These are phyloP conservation scores for Mimas tiliae DNA, from an alignment of 2,888 invertebrate genomes.

Conservation along the genomic window DNA sequence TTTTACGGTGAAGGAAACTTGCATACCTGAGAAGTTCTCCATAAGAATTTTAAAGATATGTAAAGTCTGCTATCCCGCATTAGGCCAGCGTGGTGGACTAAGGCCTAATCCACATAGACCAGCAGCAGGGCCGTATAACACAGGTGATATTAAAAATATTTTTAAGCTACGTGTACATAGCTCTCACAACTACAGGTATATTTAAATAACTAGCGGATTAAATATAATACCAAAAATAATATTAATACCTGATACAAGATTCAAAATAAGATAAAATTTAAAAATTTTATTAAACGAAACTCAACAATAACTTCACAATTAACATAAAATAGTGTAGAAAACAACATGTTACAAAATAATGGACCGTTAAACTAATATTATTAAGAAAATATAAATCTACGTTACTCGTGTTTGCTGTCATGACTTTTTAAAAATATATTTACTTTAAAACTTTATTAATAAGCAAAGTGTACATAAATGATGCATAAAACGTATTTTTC, in stretches of 20 bases:
- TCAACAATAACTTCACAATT: slow-evolving; percentile 79
- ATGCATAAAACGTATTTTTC: slow-evolving; percentile 65
- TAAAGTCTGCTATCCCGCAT: no score
- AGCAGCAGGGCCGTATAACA: no score
- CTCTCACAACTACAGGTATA: no score
- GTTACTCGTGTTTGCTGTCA: slow-evolving; percentile 9
- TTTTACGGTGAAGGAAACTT: no score
- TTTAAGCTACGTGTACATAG: no score
- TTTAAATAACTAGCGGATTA: no score
- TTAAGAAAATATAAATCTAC: slow-evolving; percentile 21
- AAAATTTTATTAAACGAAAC: slow-evolving; percentile 78
- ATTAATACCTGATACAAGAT: slow-evolving; percentile 4
- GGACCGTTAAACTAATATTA: slow-evolving; percentile 38
- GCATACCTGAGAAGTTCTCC: no score
- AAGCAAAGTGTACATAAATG: slow-evolving; percentile 54
- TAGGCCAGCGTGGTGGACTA: no score
- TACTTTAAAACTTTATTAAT: slow-evolving; percentile 21
- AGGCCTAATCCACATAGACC: no score
- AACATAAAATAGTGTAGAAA: slow-evolving; percentile 58
- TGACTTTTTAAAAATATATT: slow-evolving; percentile 13
- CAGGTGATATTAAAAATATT: no score
- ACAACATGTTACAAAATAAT: slow-evolving; percentile 59
- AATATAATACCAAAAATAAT: not conserved
- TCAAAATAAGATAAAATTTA: slow-evolving; percentile 46
- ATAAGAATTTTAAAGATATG: no score